phyloP scores from a whole-genome alignment of 2,888 invertebrate species.

The Anoncus sp. region DNA sequence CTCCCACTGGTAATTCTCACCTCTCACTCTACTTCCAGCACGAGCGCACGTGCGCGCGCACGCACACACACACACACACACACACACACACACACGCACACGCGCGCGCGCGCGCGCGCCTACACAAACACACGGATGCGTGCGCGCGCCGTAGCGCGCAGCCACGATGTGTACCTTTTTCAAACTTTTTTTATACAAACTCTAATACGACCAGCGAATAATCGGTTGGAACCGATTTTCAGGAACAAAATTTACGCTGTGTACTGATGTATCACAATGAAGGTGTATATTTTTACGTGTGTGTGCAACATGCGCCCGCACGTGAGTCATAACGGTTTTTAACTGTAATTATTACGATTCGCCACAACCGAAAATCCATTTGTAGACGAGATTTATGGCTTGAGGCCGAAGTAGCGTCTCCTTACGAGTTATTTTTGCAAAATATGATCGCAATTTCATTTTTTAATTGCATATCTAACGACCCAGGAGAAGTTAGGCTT shows the following conservation, averaged over 20 bases:
- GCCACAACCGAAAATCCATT: constrained; percentile 62
- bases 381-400: constrained; percentile 52
- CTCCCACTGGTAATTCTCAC: constrained; percentile 27
- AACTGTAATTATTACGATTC: constrained; percentile 76
- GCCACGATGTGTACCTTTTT: constrained; percentile 24
- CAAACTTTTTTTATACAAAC: constrained; percentile 39
- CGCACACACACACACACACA: no score
- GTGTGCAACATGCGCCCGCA: neutral
- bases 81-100: neutral
- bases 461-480: constrained; percentile 42
- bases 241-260: constrained; percentile 69
- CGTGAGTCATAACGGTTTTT: constrained; percentile 73
- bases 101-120: neutral
- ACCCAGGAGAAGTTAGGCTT: neutral
- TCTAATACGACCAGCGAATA: constrained; percentile 67
- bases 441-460: constrained; percentile 30
- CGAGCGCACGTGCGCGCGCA: no score
- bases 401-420: constrained; percentile 3
- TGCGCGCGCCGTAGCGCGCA: no score
- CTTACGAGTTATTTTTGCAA: constrained; percentile 12
- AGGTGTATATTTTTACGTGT: constrained; percentile 18
- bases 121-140: neutral
- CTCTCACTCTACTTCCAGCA: neutral
- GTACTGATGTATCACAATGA: neutral
- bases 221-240: constrained; percentile 77